phyloP scores from a whole-genome alignment of 1,140 invertebrate genomes.

The Cydia pomonella region DNA sequence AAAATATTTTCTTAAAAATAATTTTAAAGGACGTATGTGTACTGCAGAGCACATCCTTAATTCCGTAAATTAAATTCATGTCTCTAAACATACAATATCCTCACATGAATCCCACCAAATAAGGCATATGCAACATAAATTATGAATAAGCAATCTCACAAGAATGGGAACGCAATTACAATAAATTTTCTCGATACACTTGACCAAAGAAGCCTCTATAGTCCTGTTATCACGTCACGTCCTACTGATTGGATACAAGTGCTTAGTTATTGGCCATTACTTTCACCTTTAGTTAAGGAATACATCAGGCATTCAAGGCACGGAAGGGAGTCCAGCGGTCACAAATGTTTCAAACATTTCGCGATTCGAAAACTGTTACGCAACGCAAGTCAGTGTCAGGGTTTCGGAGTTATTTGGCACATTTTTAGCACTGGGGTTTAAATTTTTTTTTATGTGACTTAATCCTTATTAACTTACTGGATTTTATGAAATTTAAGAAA shows the following conservation, averaged over 20 bases:
- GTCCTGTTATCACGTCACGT: conserved; percentile 14
- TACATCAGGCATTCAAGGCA: conserved; percentile 51
- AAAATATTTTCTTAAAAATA: background rate
- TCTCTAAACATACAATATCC: background rate
- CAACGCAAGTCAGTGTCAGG: background rate
- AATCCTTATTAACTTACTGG: too few species aligned
- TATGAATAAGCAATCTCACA: background rate
- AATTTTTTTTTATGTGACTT: background rate
- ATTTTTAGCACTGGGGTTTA: background rate
- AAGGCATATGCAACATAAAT: conserved; percentile 1
- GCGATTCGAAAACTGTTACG: conserved; percentile 41
- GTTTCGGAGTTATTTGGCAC: background rate
- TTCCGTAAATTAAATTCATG: conserved; percentile 3
- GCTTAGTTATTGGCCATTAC: conserved; percentile 42
- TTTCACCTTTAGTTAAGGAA: conserved; percentile 52
- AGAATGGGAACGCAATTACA: conserved; percentile 11
- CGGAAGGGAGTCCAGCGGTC: conserved; percentile 42
- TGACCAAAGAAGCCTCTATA: background rate
- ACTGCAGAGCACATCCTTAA: background rate
- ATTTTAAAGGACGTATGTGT: background rate
- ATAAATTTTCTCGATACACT: background rate
- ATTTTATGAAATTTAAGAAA: too few species aligned
- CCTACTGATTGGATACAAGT: background rate
- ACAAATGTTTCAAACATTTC: conserved; percentile 12
- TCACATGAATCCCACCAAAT: background rate